phyloP scores from a whole-genome alignment of 2,113 vertebrate genomes.

The Peromyscus leucopus region DNA sequence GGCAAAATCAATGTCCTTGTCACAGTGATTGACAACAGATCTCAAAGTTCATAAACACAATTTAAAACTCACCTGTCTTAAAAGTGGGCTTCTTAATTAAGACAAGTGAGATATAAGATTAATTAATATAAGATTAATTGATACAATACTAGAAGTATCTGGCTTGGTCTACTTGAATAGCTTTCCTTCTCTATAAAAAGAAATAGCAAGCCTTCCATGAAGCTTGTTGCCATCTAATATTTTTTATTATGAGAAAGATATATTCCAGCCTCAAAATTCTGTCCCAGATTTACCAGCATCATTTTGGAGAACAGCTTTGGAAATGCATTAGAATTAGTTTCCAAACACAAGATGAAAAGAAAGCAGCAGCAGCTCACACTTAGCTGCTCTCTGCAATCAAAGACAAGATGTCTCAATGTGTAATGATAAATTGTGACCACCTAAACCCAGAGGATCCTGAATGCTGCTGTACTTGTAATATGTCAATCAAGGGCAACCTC shows the following conservation, averaged over 20 bases:
- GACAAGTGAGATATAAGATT: neutral
- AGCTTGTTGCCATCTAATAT: neutral
- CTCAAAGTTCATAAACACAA: neutral
- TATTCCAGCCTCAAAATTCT: no score
- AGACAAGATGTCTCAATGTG: neutral
- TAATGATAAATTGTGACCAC: neutral
- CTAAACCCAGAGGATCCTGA: neutral
- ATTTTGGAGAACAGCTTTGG: neutral
- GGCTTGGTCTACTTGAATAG: neutral
- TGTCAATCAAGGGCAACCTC: constrained; percentile 37
- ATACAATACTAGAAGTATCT: constrained; percentile 11
- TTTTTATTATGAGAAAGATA: constrained; percentile 10
- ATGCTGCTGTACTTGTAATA: constrained; percentile 18
- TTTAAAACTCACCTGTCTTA: constrained; percentile 18
- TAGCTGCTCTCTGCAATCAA: constrained; percentile 3
- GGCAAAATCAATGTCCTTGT: constrained; percentile 57
- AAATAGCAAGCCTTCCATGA: neutral
- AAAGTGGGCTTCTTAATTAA: neutral
- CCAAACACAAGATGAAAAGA: neutral
- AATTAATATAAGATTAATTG: constrained; percentile 26
- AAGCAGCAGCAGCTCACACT: neutral
- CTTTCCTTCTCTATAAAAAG: neutral
- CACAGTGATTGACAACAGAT: constrained; percentile 42
- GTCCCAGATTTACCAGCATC: neutral
- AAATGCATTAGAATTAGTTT: neutral